phyloP scores from a whole-genome alignment of 1,140 invertebrate species.

The Tetragnatha versicolor region DNA sequence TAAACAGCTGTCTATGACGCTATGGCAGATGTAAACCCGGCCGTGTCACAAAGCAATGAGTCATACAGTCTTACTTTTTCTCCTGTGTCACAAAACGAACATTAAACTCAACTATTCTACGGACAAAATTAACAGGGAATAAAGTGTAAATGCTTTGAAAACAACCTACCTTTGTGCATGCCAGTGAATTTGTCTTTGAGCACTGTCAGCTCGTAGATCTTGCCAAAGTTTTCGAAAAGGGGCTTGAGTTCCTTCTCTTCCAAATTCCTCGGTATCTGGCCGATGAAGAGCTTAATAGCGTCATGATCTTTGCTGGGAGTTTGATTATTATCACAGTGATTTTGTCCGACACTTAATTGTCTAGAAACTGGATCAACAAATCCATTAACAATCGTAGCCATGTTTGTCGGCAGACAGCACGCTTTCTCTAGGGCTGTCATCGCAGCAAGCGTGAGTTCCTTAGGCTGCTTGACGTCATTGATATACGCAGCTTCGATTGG shows the following conservation, averaged over 20 bases:
- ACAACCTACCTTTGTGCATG: conserved; percentile 83
- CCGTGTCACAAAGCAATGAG: too few species aligned
- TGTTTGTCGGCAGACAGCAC: conserved; percentile 37
- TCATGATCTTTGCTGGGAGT: conserved; percentile 65
- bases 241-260: conserved; percentile 88
- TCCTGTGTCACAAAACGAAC: too few species aligned
- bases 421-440: conserved; percentile 24
- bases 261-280: conserved; percentile 90
- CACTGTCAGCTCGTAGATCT: conserved; percentile 92
- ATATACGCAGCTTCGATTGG: too few species aligned
- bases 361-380: conserved; percentile 44
- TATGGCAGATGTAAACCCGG: conserved; percentile 35
- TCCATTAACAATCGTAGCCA: conserved; percentile 52
- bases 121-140: too few species aligned
- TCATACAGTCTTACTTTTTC: too few species aligned
- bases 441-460: too few species aligned
- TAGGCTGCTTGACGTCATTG: too few species aligned
- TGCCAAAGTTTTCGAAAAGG: conserved; percentile 91
- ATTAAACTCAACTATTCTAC: too few species aligned
- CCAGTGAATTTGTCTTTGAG: conserved; percentile 92
- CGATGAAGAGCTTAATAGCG: conserved; percentile 87
- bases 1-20: conserved; percentile 32
- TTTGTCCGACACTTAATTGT: conserved; percentile 41
- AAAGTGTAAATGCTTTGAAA: too few species aligned
- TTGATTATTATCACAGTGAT: conserved; percentile 21